Conservation (phyloP, 2,797 vertebrate species). For the Sylvia borin region DNA sequence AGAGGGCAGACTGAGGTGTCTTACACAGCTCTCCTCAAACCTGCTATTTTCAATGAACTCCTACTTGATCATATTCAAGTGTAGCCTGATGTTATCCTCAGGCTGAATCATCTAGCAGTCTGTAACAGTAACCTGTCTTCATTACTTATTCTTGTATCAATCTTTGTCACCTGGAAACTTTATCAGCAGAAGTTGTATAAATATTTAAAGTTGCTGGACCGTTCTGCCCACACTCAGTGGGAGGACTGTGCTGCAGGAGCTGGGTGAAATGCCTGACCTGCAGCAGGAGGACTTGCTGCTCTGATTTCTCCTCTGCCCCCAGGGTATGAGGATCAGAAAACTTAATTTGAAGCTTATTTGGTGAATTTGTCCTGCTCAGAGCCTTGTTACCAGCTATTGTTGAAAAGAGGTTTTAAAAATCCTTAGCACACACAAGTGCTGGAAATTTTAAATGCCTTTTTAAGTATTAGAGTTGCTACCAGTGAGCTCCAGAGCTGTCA, state of each 20-base stretch:
- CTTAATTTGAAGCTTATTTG: neutral
- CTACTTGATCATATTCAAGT: neutral
- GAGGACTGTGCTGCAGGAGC: neutral
- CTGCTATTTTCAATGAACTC: neutral
- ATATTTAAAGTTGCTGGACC: constrained; percentile 32
- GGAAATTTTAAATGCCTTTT: neutral
- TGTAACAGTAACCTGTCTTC: constrained; percentile 46
- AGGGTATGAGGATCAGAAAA: neutral
- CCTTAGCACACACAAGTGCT: neutral
- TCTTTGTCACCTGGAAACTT: constrained; percentile 63
- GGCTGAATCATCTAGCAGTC: neutral
- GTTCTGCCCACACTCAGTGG: neutral
- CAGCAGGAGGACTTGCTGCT: neutral
- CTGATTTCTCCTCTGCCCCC: neutral
- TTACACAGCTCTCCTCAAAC: neutral
- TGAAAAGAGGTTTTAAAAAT: neutral
- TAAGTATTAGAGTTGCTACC: neutral
- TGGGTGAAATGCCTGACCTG: neutral
- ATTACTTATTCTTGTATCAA: constrained; percentile 51
- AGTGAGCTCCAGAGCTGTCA: neutral
- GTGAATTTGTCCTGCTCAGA: neutral
- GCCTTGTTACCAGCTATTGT: neutral
- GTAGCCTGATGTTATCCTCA: neutral
- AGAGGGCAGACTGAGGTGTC: neutral
- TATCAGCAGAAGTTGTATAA: constrained; percentile 40